These are phyloP conservation scores for Sycophila sp. DNA, from an alignment of 1,140 invertebrate species.

Conservation along the genomic window DNA sequence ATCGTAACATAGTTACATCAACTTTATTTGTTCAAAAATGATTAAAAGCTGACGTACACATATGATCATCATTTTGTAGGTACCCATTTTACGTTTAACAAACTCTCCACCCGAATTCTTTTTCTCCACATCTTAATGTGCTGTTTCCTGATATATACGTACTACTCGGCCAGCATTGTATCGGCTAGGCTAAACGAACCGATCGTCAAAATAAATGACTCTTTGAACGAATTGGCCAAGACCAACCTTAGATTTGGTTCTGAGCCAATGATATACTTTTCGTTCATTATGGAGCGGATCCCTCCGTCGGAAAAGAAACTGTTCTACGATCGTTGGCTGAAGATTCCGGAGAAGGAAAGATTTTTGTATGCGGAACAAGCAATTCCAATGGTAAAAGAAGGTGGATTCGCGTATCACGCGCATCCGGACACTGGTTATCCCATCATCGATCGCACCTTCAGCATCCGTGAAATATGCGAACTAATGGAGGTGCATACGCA, in stretches of 20 bases:
- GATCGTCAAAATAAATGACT: slow-evolving; percentile 57
- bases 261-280: slow-evolving; percentile 52
- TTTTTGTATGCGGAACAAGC: slow-evolving; percentile 31
- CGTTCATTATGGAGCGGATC: slow-evolving; percentile 50
- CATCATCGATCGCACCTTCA: slow-evolving; percentile 38
- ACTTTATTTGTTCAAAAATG: too few species aligned
- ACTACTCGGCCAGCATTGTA: slow-evolving; percentile 56
- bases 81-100: background rate
- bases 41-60: too few species aligned
- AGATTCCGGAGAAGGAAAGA: slow-evolving; percentile 36
- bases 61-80: background rate
- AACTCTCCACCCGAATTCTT: slow-evolving; percentile 42
- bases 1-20: too few species aligned
- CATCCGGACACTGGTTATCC: slow-evolving; percentile 43
- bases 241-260: slow-evolving; percentile 48
- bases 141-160: slow-evolving; percentile 55
- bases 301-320: background rate
- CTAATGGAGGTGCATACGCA: slow-evolving; percentile 43
- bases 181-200: slow-evolving; percentile 55
- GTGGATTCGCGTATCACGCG: slow-evolving; percentile 43
- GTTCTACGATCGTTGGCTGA: slow-evolving; percentile 28
- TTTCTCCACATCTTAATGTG: slow-evolving; percentile 48
- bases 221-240: slow-evolving; percentile 50
- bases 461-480: slow-evolving; percentile 43
- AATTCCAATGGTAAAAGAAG: slow-evolving; percentile 28